phyloP scores from a whole-genome alignment of 2,113 vertebrate species.

The Sterrhoptilus dennistouni region DNA sequence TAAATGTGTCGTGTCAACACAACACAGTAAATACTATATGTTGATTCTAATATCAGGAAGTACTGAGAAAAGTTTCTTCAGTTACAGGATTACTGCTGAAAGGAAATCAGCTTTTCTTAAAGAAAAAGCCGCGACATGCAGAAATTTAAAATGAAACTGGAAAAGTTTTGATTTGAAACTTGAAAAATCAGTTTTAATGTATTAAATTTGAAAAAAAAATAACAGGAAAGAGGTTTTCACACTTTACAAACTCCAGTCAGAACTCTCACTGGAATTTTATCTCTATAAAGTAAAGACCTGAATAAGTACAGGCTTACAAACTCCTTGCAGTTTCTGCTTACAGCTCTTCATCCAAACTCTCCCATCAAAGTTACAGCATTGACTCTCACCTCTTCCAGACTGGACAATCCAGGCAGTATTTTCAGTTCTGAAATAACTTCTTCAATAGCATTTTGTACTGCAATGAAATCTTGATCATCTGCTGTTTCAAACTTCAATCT shows the following conservation, averaged over 20 bases:
- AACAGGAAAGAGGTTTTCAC: background rate
- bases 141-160: background rate
- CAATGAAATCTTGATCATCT: conserved; percentile 80
- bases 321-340: background rate
- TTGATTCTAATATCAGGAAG: background rate
- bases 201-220: background rate
- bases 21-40: background rate
- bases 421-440: conserved; percentile 83
- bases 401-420: conserved; percentile 70
- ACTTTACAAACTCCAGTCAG: background rate
- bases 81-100: background rate
- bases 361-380: background rate
- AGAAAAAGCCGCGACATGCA: background rate
- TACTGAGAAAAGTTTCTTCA: background rate
- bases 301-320: background rate
- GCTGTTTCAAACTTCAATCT: conserved; percentile 80
- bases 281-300: background rate
- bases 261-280: background rate
- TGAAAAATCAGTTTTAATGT: background rate
- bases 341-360: background rate
- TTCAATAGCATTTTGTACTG: conserved; percentile 82
- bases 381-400: conserved; percentile 76
- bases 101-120: background rate
- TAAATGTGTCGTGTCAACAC: background rate
- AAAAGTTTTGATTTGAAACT: background rate